Conservation (phyloP, 2,113 vertebrate species). For the Dromas ardeola region DNA sequence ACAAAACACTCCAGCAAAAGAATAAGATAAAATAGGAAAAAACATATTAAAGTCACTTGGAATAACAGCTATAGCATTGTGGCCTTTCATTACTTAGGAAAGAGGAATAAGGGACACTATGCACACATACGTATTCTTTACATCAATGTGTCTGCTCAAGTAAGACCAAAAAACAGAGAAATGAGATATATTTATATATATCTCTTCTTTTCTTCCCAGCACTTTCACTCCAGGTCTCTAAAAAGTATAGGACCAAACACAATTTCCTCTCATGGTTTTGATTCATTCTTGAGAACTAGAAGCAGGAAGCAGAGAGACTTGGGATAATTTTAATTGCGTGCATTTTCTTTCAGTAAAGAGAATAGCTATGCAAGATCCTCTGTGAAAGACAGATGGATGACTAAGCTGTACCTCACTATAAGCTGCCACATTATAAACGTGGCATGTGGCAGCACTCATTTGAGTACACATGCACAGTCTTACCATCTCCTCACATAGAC, state of each 20-base stretch:
- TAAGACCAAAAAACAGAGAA: not conserved
- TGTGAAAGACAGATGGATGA: not conserved
- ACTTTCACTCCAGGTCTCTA: not conserved
- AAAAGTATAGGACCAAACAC: not conserved
- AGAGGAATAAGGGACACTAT: not conserved
- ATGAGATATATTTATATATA: no score
- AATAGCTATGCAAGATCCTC: not conserved
- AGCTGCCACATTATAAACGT: not conserved
- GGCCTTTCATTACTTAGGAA: not conserved
- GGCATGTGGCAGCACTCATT: not conserved
- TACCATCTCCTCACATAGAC: not conserved
- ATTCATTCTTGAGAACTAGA: constrained; percentile 24
- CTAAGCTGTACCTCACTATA: not conserved
- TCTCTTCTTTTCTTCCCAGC: not conserved
- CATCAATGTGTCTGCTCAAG: not conserved
- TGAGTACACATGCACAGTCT: not conserved
- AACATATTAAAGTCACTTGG: not conserved
- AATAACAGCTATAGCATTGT: not conserved
- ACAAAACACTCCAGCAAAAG: not conserved
- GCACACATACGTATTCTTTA: not conserved
- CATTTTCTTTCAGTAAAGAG: not conserved
- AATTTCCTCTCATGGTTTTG: not conserved
- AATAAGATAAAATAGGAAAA: not conserved
- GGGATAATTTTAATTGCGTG: constrained; percentile 26
- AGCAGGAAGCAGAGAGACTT: constrained; percentile 15